Evolutionary conservation across 2,113 vertebrate species (phyloP).

Genomic region (Zosterops lateralis): DNA sequence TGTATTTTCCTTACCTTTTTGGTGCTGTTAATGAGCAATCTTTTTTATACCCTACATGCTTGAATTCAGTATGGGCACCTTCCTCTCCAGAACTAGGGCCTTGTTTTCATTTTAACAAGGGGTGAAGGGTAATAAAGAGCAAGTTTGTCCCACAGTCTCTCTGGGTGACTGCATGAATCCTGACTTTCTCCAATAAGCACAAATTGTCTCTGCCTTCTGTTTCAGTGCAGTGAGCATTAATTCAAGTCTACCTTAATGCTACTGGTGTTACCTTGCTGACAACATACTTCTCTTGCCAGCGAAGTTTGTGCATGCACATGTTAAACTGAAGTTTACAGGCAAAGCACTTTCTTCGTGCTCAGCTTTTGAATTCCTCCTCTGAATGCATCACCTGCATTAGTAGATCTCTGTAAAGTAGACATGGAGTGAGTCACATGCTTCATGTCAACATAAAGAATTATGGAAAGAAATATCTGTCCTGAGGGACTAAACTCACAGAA

Average conservation of each 20-base stretch:
- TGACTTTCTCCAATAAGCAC: neutral
- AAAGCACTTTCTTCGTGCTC: neutral
- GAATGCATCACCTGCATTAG: neutral
- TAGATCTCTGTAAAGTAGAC: neutral
- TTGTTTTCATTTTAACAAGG: neutral
- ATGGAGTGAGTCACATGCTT: neutral
- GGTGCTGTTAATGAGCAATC: neutral
- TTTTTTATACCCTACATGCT: accelerated
- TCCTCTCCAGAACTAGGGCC: neutral
- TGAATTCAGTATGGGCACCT: neutral
- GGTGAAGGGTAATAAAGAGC: neutral
- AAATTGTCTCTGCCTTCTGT: neutral
- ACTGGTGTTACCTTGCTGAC: neutral
- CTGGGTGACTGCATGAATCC: neutral
- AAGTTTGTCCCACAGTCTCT: neutral
- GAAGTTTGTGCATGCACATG: neutral
- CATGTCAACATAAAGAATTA: neutral
- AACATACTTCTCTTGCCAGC: neutral
- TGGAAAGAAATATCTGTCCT: neutral
- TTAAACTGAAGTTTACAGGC: neutral
- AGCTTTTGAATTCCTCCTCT: neutral
- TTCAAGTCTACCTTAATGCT: neutral
- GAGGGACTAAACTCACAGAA: neutral
- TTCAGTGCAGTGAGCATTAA: neutral
- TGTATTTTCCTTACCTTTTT: neutral